Percentiles rank a stretch among this genome's conserved stretches.
Conservation (phyloP, 2,113 vertebrate species). For the Gobius niger region DNA sequence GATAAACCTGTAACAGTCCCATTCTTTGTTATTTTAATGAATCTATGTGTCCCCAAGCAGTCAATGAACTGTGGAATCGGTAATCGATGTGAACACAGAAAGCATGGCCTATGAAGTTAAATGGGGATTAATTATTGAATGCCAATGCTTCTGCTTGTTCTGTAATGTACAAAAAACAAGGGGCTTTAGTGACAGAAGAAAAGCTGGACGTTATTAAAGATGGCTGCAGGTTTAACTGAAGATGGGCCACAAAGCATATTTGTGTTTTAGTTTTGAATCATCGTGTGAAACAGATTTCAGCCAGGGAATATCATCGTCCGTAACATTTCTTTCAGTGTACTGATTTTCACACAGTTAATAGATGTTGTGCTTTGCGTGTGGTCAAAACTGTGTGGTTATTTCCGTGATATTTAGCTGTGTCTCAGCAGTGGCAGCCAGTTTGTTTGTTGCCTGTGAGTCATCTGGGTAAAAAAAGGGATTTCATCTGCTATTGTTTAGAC, state of each 20-base stretch:
- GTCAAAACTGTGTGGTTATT: slow-evolving; percentile 1
- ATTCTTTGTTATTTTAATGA: slow-evolving; percentile 36
- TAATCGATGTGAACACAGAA: slow-evolving; percentile 57
- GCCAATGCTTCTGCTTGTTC: slow-evolving; percentile 32
- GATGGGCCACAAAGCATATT: no score
- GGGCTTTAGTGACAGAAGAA: slow-evolving; percentile 30
- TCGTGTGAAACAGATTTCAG: no score
- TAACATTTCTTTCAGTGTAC: no score
- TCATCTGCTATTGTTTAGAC: slow-evolving; percentile 16
- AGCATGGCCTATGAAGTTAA: slow-evolving; percentile 54
- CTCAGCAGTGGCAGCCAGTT: neutral
- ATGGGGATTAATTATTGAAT: slow-evolving; percentile 63
- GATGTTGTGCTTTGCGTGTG: slow-evolving; percentile 9
- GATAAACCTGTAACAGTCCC: neutral
- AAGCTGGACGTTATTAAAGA: slow-evolving; percentile 42
- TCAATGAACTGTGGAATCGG: slow-evolving; percentile 57
- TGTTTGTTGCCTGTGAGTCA: slow-evolving; percentile 7
- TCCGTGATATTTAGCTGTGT: slow-evolving; percentile 1
- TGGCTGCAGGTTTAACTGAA: slow-evolving; percentile 49
- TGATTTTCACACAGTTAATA: no score
- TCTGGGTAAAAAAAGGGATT: slow-evolving; percentile 19
- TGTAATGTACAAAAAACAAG: no score
- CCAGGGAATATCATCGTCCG: no score
- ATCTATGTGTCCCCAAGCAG: slow-evolving; percentile 52
- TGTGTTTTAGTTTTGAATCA: no score